Evolutionary conservation across 1,140 invertebrate genomes (phyloP).

Genomic region (Bombus affinis): DNA sequence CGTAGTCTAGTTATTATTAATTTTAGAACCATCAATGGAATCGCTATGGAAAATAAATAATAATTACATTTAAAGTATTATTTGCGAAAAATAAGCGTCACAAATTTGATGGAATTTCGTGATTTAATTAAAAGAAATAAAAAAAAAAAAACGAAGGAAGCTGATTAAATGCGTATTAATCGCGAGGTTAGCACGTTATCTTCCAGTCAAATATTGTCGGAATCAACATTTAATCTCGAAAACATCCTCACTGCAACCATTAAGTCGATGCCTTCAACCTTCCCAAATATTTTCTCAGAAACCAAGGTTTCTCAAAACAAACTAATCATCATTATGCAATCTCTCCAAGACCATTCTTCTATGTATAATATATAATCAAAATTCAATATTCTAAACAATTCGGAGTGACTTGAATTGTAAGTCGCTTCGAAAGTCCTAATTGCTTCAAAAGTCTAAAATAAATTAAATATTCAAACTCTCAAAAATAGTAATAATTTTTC

Average conservation of each 20-base stretch:
- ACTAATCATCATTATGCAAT: not conserved
- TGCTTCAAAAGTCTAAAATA: not conserved
- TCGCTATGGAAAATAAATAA: too few species aligned
- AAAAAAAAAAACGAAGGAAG: not conserved
- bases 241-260: not conserved
- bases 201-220: not conserved
- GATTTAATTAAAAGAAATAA: not conserved
- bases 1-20: too few species aligned
- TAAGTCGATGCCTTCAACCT: not conserved
- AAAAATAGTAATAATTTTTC: not conserved
- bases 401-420: too few species aligned
- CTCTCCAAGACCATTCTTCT: not conserved
- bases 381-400: too few species aligned
- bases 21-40: too few species aligned
- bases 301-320: not conserved
- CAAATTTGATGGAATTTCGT: too few species aligned
- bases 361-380: not conserved
- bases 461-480: not conserved
- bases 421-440: too few species aligned
- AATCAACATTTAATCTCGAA: not conserved
- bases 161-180: not conserved
- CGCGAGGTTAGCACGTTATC: not conserved
- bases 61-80: too few species aligned
- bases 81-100: not conserved
- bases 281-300: not conserved